A percentile compares a stretch with the other conserved stretches of the same genome.
Conservation (phyloP, 2,113 vertebrate species). For the Takifugu bimaculatus region DNA sequence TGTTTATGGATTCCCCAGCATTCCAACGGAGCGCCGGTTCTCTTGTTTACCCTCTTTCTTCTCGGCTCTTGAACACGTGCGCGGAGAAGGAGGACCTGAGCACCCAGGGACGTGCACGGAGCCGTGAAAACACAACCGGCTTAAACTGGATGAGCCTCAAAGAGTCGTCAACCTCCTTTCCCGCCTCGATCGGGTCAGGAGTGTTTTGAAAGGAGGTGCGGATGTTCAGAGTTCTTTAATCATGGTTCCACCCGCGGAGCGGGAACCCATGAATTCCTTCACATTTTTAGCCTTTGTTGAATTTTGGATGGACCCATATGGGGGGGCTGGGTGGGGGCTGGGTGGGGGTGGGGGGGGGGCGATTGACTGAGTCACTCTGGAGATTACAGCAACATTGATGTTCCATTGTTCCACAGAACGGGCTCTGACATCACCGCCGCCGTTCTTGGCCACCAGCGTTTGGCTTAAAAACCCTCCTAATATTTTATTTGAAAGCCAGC, state of each 20-base stretch:
- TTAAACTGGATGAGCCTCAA: conserved; percentile 53
- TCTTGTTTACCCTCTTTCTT: conserved; percentile 62
- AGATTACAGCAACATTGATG: too few species aligned
- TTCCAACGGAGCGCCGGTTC: conserved; percentile 37
- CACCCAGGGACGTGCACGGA: conserved; percentile 60
- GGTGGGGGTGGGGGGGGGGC: not conserved
- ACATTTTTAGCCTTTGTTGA: conserved; percentile 3
- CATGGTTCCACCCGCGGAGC: not conserved
- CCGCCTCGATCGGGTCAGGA: conserved; percentile 48
- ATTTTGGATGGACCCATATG: conserved; percentile 4
- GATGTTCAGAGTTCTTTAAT: conserved; percentile 30
- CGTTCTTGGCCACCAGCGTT: conserved; percentile 13
- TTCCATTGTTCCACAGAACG: not conserved
- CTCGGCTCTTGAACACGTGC: conserved; percentile 61
- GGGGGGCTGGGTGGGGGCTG: conserved; percentile 3
- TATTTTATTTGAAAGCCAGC: conserved; percentile 13
- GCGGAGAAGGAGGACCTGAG: conserved; percentile 35
- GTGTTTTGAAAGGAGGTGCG: conserved; percentile 37
- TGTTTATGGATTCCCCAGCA: conserved; percentile 33
- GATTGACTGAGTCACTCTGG: not conserved
- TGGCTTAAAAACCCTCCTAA: conserved; percentile 6
- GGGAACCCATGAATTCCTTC: not conserved
- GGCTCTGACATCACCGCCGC: conserved; percentile 5
- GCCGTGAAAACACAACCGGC: conserved; percentile 59
- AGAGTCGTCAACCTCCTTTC: conserved; percentile 60